phyloP scores from a whole-genome alignment of 1,140 invertebrate genomes.

The Trichonephila inaurata region DNA sequence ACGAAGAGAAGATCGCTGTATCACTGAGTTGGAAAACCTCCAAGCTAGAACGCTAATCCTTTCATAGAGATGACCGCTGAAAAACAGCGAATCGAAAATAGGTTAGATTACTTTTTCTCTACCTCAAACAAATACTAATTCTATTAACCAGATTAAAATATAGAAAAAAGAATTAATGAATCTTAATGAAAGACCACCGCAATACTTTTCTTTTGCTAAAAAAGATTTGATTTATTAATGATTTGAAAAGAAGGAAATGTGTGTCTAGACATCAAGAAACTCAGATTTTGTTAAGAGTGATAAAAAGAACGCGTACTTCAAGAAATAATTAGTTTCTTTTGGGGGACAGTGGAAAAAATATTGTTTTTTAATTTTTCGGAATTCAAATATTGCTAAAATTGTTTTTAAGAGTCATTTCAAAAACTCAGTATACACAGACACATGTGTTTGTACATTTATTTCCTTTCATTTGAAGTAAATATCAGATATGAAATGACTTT shows the following conservation, averaged over 20 bases:
- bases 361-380: too few relatives aligned
- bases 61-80: constrained; percentile 8
- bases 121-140: not conserved
- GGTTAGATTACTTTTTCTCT: constrained; percentile 28
- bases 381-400: too few relatives aligned
- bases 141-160: not conserved
- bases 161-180: not conserved
- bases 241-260: not conserved
- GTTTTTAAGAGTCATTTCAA: too few relatives aligned
- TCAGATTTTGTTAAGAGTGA: not conserved
- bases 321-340: too few relatives aligned
- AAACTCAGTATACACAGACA: too few relatives aligned
- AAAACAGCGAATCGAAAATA: constrained; percentile 55
- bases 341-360: too few relatives aligned
- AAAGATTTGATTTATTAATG: not conserved
- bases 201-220: not conserved
- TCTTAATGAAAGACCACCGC: not conserved
- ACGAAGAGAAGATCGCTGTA: constrained; percentile 2
- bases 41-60: constrained; percentile 48
- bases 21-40: constrained; percentile 60
- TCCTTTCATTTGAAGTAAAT: too few relatives aligned
- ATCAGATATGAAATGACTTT: too few relatives aligned
- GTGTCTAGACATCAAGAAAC: not conserved
- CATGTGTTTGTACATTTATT: too few relatives aligned
- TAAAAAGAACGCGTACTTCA: too few relatives aligned